Evolutionary conservation across 2,113 vertebrate genomes (phyloP).

Genomic region (human (Homo sapiens)): DNA sequence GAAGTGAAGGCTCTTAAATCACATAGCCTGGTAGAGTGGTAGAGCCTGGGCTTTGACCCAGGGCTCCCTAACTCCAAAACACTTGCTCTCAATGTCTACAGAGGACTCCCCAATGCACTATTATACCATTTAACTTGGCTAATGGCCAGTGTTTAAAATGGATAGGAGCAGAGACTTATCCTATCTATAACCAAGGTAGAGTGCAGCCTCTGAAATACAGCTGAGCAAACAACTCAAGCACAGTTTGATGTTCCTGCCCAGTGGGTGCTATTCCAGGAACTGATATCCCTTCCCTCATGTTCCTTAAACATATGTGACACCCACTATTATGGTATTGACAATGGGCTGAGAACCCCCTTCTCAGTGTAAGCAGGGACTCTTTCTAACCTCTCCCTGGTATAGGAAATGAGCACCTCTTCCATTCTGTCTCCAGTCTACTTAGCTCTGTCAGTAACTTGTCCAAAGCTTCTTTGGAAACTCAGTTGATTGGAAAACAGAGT

Average conservation of each 20-base stretch:
- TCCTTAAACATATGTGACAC: background rate
- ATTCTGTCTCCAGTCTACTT: background rate
- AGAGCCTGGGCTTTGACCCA: background rate
- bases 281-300: background rate
- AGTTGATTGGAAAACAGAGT: background rate
- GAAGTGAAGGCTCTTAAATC: background rate
- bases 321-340: background rate
- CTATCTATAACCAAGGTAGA: background rate
- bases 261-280: background rate
- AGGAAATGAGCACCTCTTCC: background rate
- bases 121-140: background rate
- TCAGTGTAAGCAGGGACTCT: background rate
- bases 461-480: background rate
- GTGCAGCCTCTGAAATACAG: background rate
- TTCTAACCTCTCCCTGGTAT: background rate
- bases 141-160: background rate
- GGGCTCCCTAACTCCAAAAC: background rate
- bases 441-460: background rate
- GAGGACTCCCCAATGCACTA: background rate
- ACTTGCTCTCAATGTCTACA: background rate
- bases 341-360: background rate
- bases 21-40: background rate
- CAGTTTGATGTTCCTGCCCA: background rate
- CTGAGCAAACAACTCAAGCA: background rate
- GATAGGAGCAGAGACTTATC: background rate